Base-by-base conservation (phyloP, 1,140 invertebrate genomes). In the Drosophila parabipectinata region DNA sequence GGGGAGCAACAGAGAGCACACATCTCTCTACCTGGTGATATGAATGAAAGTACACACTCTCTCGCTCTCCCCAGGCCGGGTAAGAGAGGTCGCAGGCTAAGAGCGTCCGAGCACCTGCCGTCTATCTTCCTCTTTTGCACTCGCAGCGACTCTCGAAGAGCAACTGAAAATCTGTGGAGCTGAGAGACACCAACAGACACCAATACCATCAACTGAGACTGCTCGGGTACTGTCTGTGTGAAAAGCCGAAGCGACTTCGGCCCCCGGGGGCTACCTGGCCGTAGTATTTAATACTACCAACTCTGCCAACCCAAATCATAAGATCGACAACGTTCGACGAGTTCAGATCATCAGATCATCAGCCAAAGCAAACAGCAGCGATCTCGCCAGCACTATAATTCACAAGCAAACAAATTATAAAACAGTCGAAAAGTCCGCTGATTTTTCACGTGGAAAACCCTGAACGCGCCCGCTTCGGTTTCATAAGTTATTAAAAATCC, bases 301-400 rank as follows among this genome's bases (percentile, higher is more conserved):
- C 34, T 37, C 34, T 12, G 5, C 34, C 34, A 37, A 37, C 34
- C 34, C 75, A 75, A 72, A 85, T 90, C 91, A 92, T 83, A 91
- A 88, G 76, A 91, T 91, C 91, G 83, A 89, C 89, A 91, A 82
- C 89, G 72, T 82, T 91, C 87, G 83, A 82, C 66, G 72, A 72
- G 79, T 72, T 48, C 59, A 84, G 66, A 80, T 79, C 78, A 77
- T 12, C 54, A 72, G 45, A 32, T 44, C 41, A 18, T 44, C 41
- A 44, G 14, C 41, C 2, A 44, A 44, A 15, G 7, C 14, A 41
- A 44, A 44, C 14, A 9, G 41, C 14, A 15, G 14, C 41, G 41
- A 44, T 44, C 41, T 44, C 41, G 41, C 7, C 41, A 44, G 5
- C 34, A 4, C 10, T 37, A 15, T 14, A 6, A 44, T 15, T 44